Evolutionary conservation across 2,888 invertebrate genomes (phyloP).

Genomic region (Drosophila pegasa): DNA sequence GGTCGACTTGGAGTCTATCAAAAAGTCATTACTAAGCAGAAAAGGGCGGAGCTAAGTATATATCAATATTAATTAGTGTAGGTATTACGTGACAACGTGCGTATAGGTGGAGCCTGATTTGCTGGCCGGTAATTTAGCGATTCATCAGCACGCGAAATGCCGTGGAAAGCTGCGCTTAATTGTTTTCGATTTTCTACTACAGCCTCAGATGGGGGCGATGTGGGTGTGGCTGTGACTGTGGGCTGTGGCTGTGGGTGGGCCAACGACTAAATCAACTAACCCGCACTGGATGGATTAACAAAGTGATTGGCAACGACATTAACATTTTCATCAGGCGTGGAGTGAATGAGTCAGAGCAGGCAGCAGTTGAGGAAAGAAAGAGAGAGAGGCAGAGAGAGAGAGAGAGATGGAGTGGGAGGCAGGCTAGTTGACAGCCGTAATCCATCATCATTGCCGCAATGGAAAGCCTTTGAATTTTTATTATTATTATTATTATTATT

Average conservation of each 20-base stretch:
- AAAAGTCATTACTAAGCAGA: constrained; percentile 74
- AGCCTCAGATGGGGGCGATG: constrained; percentile 10
- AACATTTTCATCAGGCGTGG: constrained; percentile 78
- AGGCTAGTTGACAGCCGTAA: constrained; percentile 61
- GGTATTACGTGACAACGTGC: constrained; percentile 79
- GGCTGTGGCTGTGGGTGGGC: background rate
- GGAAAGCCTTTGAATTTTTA: constrained; percentile 76
- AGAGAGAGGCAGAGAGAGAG: background rate
- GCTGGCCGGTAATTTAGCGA: constrained; percentile 55
- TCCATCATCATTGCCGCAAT: constrained; percentile 71
- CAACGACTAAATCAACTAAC: constrained; percentile 63
- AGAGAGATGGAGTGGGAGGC: no score
- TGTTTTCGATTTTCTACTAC: constrained; percentile 73
- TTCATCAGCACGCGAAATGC: constrained; percentile 44
- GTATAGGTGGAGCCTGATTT: constrained; percentile 22
- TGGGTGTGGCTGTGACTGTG: no score
- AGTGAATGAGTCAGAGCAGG: constrained; percentile 47
- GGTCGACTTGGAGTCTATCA: constrained; percentile 55
- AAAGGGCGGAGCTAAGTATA: constrained; percentile 54
- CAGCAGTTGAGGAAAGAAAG: background rate
- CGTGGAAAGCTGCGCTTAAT: constrained; percentile 64
- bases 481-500: constrained; percentile 79
- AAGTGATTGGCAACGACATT: constrained; percentile 81
- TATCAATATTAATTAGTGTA: constrained; percentile 78
- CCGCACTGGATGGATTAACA: constrained; percentile 68